These are phyloP conservation scores for Diadema setosum DNA, from an alignment of 35 echinoderm and acorn worm genomes.

Conservation along the genomic window DNA sequence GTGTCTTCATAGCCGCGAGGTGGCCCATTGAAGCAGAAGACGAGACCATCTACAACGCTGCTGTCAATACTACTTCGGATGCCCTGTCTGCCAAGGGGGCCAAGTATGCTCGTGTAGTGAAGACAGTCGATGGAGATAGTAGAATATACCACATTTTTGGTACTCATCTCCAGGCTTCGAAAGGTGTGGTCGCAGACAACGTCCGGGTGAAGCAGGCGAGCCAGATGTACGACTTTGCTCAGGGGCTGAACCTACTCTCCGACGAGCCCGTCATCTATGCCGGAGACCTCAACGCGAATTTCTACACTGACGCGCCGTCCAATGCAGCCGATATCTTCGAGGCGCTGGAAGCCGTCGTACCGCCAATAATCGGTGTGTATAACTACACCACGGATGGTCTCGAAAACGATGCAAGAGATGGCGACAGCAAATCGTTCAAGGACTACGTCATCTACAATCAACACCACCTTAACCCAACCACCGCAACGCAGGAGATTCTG, in stretches of 20 bases:
- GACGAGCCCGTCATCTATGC: conserved; percentile 72
- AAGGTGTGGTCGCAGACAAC: conserved; percentile 2
- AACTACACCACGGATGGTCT: conserved; percentile 41
- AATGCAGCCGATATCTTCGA: conserved; percentile 29
- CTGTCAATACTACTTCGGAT: conserved; percentile 23
- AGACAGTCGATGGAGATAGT: conserved; percentile 28
- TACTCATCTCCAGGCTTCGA: conserved; percentile 60
- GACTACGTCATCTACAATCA: conserved; percentile 55
- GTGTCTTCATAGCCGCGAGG: conserved; percentile 70
- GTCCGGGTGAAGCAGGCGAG: conserved; percentile 51
- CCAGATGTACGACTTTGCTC: conserved; percentile 46
- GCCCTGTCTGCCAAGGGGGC: conserved; percentile 55
- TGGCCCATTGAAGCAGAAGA: conserved; percentile 68
- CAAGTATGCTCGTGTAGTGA: conserved; percentile 32
- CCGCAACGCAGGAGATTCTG: conserved; percentile 20
- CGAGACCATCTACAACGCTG: conserved; percentile 39
- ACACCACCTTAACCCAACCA: conserved; percentile 32
- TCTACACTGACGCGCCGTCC: neutral
- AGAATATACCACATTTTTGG: conserved; percentile 64
- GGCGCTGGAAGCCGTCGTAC: conserved; percentile 39
- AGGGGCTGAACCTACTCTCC: conserved; percentile 8
- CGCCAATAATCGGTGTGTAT: conserved; percentile 21
- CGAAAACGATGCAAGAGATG: conserved; percentile 38
- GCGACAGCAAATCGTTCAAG: conserved; percentile 17
- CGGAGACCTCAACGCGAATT: conserved; percentile 65